A percentile compares a stretch with the other conserved stretches of the same genome.
phyloP scores from a whole-genome alignment of 37 sponge, comb jelly and placozoan genomes.

The Ephydatia muelleri region DNA sequence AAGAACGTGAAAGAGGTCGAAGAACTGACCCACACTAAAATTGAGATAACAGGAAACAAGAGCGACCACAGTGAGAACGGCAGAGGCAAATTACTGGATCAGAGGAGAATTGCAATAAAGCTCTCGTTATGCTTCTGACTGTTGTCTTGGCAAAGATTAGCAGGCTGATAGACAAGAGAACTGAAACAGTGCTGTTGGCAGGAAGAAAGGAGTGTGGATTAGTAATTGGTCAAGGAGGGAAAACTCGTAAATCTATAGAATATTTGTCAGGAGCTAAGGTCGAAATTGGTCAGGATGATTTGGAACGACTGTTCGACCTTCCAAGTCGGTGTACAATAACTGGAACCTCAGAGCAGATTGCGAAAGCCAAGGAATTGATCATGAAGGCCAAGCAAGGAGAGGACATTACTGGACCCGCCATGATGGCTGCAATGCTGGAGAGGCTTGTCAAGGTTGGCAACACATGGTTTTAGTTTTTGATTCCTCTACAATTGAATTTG shows the following conservation, averaged over 20 bases:
- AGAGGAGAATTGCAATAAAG: neutral
- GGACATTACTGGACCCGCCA: neutral
- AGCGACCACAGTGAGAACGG: neutral
- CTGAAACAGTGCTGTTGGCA: neutral
- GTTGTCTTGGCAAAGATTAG: neutral
- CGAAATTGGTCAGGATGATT: neutral
- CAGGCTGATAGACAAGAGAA: neutral
- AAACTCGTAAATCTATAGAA: neutral
- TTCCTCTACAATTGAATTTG: neutral
- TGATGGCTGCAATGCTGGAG: neutral
- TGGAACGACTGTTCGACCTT: neutral
- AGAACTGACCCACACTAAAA: neutral
- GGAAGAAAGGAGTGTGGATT: neutral
- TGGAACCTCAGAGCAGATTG: neutral
- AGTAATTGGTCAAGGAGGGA: neutral
- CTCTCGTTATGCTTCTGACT: neutral
- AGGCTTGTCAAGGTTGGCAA: neutral
- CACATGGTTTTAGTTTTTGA: neutral
- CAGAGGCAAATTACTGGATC: neutral
- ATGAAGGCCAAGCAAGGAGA: neutral
- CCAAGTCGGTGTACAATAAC: neutral
- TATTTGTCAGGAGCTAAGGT: neutral
- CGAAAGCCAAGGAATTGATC: neutral
- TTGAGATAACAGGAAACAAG: neutral
- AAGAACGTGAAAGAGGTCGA: neutral